phyloP scores from a whole-genome alignment of 2,888 invertebrate genomes.

The Dilophus febrilis region DNA sequence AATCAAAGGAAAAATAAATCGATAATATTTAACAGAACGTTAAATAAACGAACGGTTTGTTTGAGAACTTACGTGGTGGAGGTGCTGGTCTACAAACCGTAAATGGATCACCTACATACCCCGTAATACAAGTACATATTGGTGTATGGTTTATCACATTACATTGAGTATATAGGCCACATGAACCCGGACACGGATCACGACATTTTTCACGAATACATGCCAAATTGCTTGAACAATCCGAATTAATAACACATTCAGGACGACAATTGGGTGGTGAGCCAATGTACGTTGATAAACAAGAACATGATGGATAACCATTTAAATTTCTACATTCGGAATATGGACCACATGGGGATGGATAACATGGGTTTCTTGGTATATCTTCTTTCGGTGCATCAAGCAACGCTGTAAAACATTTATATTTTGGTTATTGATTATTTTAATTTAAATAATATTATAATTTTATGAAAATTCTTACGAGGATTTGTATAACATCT shows the following conservation, averaged over 20 bases:
- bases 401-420: slow-evolving; percentile 21
- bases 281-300: slow-evolving; percentile 40
- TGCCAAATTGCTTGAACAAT: slow-evolving; percentile 45
- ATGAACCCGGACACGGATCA: slow-evolving; percentile 53
- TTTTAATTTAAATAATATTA: background rate
- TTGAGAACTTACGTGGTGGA: background rate
- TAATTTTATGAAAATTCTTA: slow-evolving; percentile 35
- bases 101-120: slow-evolving; percentile 40
- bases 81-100: background rate
- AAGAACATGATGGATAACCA: slow-evolving; percentile 41
- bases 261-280: slow-evolving; percentile 50
- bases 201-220: slow-evolving; percentile 47
- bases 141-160: slow-evolving; percentile 43
- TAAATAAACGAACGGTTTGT: background rate
- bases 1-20: slow-evolving; percentile 15
- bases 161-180: slow-evolving; percentile 40
- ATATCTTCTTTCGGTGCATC: slow-evolving; percentile 17
- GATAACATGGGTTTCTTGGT: slow-evolving; percentile 43
- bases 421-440: background rate
- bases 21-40: background rate
- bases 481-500: slow-evolving; percentile 36
- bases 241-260: slow-evolving; percentile 46
- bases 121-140: slow-evolving; percentile 40
- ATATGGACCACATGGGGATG: slow-evolving; percentile 49
- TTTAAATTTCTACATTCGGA: slow-evolving; percentile 38